Conservation (phyloP, 2,113 vertebrate genomes). For the Upupa epops region DNA sequence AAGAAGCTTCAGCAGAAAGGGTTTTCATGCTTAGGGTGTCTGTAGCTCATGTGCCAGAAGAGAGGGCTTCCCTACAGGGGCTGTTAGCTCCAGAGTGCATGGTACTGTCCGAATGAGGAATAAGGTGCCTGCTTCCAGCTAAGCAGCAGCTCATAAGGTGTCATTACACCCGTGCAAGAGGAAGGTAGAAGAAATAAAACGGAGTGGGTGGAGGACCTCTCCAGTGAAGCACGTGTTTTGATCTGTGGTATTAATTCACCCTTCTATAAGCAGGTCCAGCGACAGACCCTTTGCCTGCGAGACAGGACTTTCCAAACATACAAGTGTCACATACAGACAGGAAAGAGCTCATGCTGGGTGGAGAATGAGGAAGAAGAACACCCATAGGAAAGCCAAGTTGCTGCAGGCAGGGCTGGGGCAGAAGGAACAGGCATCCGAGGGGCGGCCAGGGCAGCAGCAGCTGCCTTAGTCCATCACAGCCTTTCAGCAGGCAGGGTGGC, state of each 20-base stretch:
- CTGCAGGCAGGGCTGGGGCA: not conserved
- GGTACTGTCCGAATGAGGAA: fast-evolving
- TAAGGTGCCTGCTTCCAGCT: not conserved
- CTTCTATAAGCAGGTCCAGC: not conserved
- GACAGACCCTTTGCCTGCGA: not conserved
- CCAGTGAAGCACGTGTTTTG: not conserved
- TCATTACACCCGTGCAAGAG: not conserved
- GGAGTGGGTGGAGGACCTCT: not conserved
- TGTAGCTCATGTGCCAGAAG: not conserved
- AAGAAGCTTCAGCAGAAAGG: not conserved
- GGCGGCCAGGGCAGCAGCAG: not conserved
- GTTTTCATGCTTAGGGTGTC: not conserved
- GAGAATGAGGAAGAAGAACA: not conserved
- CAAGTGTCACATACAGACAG: not conserved
- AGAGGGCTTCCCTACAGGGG: not conserved
- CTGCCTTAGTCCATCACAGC: not conserved
- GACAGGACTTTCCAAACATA: not conserved
- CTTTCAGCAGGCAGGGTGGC: not conserved
- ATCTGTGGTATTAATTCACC: fast-evolving
- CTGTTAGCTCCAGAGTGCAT: not conserved
- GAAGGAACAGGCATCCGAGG: fast-evolving
- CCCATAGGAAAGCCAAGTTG: not conserved
- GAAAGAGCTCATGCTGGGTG: not conserved
- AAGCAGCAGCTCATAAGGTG: not conserved
- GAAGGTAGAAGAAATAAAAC: not conserved